phyloP scores from a whole-genome alignment of 2,113 vertebrate genomes.

The Mellivora capensis region DNA sequence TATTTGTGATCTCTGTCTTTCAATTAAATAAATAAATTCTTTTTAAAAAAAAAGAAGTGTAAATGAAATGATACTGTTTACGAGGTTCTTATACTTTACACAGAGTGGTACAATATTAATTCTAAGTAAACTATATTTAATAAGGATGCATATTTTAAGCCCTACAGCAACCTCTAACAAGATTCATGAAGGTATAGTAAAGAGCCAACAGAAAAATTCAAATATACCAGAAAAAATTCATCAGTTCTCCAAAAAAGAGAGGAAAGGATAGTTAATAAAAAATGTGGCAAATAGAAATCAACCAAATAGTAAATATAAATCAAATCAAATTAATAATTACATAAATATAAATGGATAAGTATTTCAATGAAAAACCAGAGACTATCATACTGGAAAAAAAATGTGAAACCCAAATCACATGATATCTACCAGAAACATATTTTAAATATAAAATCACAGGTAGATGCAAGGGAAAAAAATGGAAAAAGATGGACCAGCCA shows the following conservation, averaged over 20 bases:
- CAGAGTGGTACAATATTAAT: not conserved
- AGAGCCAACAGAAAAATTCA: not conserved
- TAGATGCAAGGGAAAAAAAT: not conserved
- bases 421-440: not conserved
- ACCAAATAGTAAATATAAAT: not conserved
- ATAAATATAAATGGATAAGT: not conserved
- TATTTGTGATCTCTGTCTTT: too few species aligned
- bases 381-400: not conserved
- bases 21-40: too few species aligned
- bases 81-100: not conserved
- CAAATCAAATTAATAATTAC: not conserved
- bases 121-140: not conserved
- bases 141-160: not conserved
- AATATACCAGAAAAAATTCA: not conserved
- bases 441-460: not conserved
- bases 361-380: not conserved
- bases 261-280: not conserved
- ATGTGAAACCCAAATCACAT: not conserved
- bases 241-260: not conserved
- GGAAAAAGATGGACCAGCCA: not conserved
- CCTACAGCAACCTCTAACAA: not conserved
- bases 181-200: not conserved
- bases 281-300: not conserved
- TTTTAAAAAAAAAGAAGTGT: not conserved
- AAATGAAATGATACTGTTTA: not conserved